Evolutionary conservation across 2,113 vertebrate genomes (phyloP).

Genomic region (Candoia aspera): DNA sequence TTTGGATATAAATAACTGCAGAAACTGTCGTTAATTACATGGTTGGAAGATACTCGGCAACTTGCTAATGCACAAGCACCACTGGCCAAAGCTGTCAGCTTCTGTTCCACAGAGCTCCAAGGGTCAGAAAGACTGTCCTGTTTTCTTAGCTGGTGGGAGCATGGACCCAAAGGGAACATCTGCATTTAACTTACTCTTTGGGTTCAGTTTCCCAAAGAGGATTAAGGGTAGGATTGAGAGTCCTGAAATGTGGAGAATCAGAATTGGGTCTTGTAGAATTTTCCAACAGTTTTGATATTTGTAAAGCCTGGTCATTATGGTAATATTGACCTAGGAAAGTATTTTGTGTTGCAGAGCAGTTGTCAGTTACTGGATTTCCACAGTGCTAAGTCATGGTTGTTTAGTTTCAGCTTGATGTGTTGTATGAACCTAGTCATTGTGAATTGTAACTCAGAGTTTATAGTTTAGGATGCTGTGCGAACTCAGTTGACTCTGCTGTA

Average conservation of each 20-base stretch:
- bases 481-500: neutral
- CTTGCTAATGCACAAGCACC: neutral
- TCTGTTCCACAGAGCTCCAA: neutral
- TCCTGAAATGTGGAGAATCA: neutral
- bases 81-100: constrained; percentile 20
- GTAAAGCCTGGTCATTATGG: neutral
- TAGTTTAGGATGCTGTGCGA: neutral
- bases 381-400: neutral
- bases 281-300: neutral
- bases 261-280: neutral
- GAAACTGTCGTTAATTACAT: neutral
- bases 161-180: neutral
- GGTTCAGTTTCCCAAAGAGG: neutral
- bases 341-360: neutral
- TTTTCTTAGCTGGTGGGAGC: neutral
- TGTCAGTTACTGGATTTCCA: neutral
- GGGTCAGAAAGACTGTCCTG: neutral
- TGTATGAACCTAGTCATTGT: neutral
- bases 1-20: constrained; percentile 25
- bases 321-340: neutral
- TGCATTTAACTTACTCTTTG: neutral
- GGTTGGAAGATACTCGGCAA: neutral
- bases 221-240: neutral
- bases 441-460: neutral
- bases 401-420: neutral